Evolutionary conservation across 2,888 invertebrate species (phyloP), one percentile per base, ranked within the genome.

Genomic region (Pelosia muscerda): DNA sequence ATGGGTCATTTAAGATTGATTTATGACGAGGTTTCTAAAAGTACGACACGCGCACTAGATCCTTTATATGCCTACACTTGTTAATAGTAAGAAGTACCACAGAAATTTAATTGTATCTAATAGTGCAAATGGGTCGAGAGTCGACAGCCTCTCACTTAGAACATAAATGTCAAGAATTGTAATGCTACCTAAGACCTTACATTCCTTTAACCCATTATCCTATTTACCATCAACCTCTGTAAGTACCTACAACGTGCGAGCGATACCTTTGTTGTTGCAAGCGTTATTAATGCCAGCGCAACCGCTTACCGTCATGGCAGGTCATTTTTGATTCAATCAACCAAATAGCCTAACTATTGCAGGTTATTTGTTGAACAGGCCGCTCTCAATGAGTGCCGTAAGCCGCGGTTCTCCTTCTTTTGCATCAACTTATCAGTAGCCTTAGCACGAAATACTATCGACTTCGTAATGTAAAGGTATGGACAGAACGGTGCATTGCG

Each of bases 131-230:
- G 3, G 49, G n/a, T 49, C 31, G 31, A 31, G 31, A 31, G 10
- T 3, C 19, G 6, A 15, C 42, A 42, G 19, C 42, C 42, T 42
- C 49, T 49, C 49, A 49, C 49, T 49, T 19, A n/a, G n/a, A n/a
- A 8, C 6, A 19, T n/a, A 49, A 49, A 49, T 49, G 49, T 49
- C 49, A 49, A 49, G 49, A 49, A 49, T 49, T 49, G 49, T n/a
- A 49, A 19, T 49, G 2, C 34, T 68, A 64, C 56, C 22, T 34
- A 56, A 49, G 58, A 63, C 28, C 26, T 26, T 23, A 54, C 23
- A 31, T 31, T 60, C 25, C 22, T 28, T 31, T 49, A 59, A 26
- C 19, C 25, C 38, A 22, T 26, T 62, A 62, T 28, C 42, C n/a
- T 49, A 49, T 49, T 49, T 49, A 49, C 49, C 49, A 49, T 49